Percentiles rank a stretch among this genome's conserved stretches.
Conservation (phyloP, 2,888 invertebrate genomes). For the Cyclophora albipunctata region DNA sequence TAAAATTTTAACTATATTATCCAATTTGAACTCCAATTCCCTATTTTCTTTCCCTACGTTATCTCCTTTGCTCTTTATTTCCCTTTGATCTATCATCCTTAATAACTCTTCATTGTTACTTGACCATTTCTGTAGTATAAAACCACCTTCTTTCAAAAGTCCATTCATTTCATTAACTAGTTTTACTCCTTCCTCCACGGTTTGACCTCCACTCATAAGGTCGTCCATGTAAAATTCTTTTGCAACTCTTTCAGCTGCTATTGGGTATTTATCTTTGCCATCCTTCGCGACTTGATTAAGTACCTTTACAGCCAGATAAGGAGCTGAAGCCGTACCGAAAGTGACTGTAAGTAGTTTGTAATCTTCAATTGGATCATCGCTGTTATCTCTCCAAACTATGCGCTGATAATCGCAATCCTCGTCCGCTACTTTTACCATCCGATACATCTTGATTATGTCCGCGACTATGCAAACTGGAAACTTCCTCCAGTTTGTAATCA, state of each 20-base stretch:
- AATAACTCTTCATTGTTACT: conserved; percentile 17
- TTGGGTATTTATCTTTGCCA: conserved; percentile 17
- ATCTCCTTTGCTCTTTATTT: conserved; percentile 5
- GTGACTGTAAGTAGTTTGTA: conserved; percentile 21
- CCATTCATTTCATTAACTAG: conserved; percentile 18
- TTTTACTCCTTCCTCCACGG: conserved; percentile 12
- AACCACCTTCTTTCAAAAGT: conserved; percentile 19
- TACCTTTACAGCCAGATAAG: conserved; percentile 23
- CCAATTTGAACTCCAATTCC: conserved; percentile 15
- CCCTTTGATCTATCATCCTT: conserved; percentile 21
- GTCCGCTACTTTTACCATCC: conserved; percentile 3
- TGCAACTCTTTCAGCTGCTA: conserved; percentile 15
- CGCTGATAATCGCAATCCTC: conserved; percentile 7
- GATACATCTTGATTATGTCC: conserved; percentile 12
- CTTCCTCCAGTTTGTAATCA: conserved; percentile 2
- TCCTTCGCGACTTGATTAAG: conserved; percentile 25
- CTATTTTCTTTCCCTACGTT: conserved; percentile 11
- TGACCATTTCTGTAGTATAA: conserved; percentile 25
- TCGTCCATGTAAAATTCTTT: conserved; percentile 6
- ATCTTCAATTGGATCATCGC: conserved; percentile 8
- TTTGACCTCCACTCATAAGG: conserved; percentile 15
- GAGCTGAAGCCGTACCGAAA: conserved; percentile 26
- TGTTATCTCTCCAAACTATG: not conserved
- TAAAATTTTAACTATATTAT: conserved; percentile 20
- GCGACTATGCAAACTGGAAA: conserved; percentile 2